phyloP scores from a whole-genome alignment of 2,113 vertebrate genomes.

The Synchiropus splendidus region DNA sequence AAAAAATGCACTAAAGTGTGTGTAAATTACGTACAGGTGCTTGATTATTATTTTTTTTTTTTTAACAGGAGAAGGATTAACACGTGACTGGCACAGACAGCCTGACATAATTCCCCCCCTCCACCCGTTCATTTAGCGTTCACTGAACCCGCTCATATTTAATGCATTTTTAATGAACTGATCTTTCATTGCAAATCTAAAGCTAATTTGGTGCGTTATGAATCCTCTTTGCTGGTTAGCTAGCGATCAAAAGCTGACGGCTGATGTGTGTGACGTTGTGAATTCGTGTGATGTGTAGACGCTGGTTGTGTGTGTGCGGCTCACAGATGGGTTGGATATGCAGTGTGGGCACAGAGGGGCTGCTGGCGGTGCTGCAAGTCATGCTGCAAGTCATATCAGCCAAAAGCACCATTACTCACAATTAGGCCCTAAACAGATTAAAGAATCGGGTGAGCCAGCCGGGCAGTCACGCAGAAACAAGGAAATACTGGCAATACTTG shows the following conservation, averaged over 20 bases:
- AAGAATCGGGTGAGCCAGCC: conserved; percentile 38
- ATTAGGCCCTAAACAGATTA: conserved; percentile 55
- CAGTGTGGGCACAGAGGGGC: conserved; percentile 45
- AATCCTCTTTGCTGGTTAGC: conserved; percentile 36
- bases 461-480: conserved; percentile 10
- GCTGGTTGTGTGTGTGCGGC: conserved; percentile 19
- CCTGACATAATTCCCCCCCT: conserved; percentile 26
- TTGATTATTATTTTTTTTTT: too few species aligned
- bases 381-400: conserved; percentile 38
- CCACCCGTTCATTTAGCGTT: conserved; percentile 48
- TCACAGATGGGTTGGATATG: conserved; percentile 60
- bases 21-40: too few species aligned
- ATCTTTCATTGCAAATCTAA: conserved; percentile 56
- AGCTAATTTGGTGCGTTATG: conserved; percentile 45
- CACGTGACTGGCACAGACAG: conserved; percentile 1
- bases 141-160: conserved; percentile 51
- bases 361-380: conserved; percentile 37
- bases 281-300: conserved; percentile 7
- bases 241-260: conserved; percentile 23
- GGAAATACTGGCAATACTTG: conserved; percentile 15
- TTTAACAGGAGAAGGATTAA: neutral
- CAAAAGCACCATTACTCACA: conserved; percentile 57
- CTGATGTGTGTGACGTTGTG: conserved; percentile 1
- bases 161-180: conserved; percentile 63
- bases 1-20: too few species aligned